A percentile compares a stretch with the other conserved stretches of the same genome.
Conservation (phyloP, 2,888 invertebrate genomes). For the Andrena bucephala region DNA sequence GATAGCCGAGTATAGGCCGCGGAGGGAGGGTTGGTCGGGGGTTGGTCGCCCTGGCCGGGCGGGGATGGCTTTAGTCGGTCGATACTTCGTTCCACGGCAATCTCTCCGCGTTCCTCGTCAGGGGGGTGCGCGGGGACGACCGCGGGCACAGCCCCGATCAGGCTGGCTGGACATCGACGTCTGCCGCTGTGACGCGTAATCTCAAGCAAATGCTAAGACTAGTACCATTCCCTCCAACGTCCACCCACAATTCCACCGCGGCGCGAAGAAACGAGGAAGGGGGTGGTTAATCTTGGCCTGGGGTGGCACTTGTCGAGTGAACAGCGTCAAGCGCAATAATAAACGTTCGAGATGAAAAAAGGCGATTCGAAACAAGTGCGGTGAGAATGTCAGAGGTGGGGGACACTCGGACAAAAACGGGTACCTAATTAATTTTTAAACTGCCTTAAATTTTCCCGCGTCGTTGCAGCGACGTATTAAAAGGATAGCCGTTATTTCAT, state of each 20-base stretch:
- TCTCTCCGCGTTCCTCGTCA: conserved; percentile 40
- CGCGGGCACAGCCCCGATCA: conserved; percentile 61
- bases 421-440: too few relatives aligned
- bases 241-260: background rate
- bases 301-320: too few relatives aligned
- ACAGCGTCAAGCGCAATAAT: too few relatives aligned
- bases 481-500: too few relatives aligned
- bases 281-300: background rate
- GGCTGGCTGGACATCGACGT: conserved; percentile 37
- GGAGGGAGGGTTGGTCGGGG: conserved; percentile 43
- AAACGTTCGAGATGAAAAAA: too few relatives aligned
- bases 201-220: conserved; percentile 10
- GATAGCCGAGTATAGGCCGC: conserved; percentile 51
- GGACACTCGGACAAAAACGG: too few relatives aligned
- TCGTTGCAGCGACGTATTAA: too few relatives aligned
- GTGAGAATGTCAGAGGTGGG: too few relatives aligned
- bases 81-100: conserved; percentile 68
- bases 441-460: too few relatives aligned
- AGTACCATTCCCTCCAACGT: conserved; percentile 10
- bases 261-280: background rate
- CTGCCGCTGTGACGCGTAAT: conserved; percentile 25
- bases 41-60: conserved; percentile 69
- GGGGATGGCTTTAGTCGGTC: conserved; percentile 73
- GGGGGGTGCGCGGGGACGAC: conserved; percentile 32
- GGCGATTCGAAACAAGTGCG: too few relatives aligned